Percentiles rank a stretch among this genome's conserved stretches.
Evolutionary conservation across 2,797 vertebrate species (phyloP).

Genomic region (Sebastes matsubarae): DNA sequence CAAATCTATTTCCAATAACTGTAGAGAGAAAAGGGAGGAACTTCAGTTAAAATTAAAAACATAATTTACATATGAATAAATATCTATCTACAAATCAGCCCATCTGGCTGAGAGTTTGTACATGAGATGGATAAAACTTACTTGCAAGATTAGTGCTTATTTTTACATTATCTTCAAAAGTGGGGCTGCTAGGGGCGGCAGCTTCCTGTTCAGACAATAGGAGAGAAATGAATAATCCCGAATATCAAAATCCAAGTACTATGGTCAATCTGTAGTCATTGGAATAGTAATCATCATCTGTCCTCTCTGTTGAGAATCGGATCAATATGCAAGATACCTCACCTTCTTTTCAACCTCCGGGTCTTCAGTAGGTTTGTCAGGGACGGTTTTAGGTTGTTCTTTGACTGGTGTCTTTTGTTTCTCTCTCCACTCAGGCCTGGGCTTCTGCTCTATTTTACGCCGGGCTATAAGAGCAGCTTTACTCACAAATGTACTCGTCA

Average conservation of each 20-base stretch:
- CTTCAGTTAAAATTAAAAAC: not conserved
- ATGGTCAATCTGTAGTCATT: not conserved
- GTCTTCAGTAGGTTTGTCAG: constrained; percentile 3
- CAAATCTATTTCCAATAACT: constrained; percentile 84
- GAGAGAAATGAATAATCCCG: not conserved
- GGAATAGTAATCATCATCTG: not conserved
- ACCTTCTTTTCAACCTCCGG: constrained; percentile 44
- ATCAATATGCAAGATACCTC: not conserved
- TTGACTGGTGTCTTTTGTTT: constrained; percentile 57
- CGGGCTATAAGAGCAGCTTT: constrained; percentile 81
- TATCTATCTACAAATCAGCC: not conserved
- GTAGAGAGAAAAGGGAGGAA: not conserved
- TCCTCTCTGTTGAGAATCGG: not conserved
- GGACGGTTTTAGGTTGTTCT: constrained; percentile 24
- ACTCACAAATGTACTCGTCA: constrained; percentile 82
- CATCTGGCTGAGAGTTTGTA: not conserved
- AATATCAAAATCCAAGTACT: not conserved
- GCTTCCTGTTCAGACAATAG: constrained; percentile 26
- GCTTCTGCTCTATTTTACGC: constrained; percentile 77
- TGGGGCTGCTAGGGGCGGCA: not conserved
- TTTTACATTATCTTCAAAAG: constrained; percentile 71
- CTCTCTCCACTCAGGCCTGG: constrained; percentile 61
- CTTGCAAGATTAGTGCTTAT: constrained; percentile 79
- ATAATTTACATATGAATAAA: not conserved
- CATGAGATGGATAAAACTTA: constrained; percentile 43